These are phyloP conservation scores for Mustelus asterias DNA, from an alignment of 2,113 vertebrate species.

Conservation along the genomic window DNA sequence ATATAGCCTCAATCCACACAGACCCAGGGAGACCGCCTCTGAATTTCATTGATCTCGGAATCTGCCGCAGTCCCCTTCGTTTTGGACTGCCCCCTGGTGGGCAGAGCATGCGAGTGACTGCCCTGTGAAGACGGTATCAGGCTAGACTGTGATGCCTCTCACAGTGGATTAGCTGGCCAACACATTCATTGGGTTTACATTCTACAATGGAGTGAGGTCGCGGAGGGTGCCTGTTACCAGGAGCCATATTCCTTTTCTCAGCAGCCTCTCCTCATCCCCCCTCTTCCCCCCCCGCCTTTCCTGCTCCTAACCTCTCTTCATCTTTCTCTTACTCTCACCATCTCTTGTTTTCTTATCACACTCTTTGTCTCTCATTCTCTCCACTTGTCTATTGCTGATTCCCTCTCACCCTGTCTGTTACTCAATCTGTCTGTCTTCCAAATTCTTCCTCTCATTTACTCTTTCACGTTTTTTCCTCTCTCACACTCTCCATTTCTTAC, in stretches of 20 bases:
- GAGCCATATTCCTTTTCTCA: neutral
- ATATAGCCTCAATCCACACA: neutral
- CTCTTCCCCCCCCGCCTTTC: neutral
- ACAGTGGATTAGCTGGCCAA: neutral
- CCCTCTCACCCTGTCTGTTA: too few relatives aligned
- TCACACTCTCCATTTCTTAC: neutral
- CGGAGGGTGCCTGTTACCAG: neutral
- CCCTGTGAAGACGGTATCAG: neutral
- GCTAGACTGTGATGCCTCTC: neutral
- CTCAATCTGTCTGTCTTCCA: too few relatives aligned
- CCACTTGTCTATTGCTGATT: too few relatives aligned
- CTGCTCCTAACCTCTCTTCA: too few relatives aligned
- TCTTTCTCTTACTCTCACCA: too few relatives aligned
- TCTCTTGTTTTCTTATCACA: too few relatives aligned
- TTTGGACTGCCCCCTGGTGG: neutral
- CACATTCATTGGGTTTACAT: neutral
- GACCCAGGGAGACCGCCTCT: neutral
- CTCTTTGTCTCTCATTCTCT: too few relatives aligned
- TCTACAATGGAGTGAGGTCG: neutral
- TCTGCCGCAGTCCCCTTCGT: neutral
- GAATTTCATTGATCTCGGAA: neutral
- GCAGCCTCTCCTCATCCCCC: neutral
- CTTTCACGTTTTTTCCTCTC: neutral
- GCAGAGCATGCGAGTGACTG: neutral
- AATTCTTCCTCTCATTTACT: too few relatives aligned